Percentiles rank a stretch among this genome's conserved stretches.
Conservation (phyloP, 2,888 invertebrate genomes). For the Diloba caeruleocephala region DNA sequence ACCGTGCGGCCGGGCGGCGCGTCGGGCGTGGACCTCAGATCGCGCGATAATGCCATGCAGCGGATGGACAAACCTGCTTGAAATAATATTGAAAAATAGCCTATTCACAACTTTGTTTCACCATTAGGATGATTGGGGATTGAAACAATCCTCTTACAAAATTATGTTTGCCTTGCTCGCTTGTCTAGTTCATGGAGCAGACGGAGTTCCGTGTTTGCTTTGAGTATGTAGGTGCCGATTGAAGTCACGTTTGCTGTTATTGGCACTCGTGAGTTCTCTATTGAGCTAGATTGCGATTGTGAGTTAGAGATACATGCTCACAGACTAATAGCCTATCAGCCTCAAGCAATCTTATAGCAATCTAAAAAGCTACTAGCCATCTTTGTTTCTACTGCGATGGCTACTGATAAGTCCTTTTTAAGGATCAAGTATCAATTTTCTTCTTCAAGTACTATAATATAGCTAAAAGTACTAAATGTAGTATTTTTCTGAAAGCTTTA, state of each 20-base stretch:
- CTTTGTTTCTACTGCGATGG: not conserved
- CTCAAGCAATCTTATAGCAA: constrained; percentile 38
- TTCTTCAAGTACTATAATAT: too few relatives aligned
- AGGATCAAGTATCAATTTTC: too few relatives aligned
- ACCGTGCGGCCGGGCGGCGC: constrained; percentile 66
- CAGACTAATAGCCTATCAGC: constrained; percentile 42
- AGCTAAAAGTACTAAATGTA: too few relatives aligned
- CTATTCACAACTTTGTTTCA: constrained; percentile 62
- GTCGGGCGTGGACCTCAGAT: constrained; percentile 63
- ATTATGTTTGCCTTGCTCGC: constrained; percentile 26
- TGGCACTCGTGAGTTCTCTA: constrained; percentile 51
- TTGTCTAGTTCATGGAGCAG: constrained; percentile 34
- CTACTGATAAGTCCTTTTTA: constrained; percentile 12
- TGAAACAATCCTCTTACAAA: constrained; percentile 50
- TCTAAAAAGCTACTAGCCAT: constrained; percentile 15
- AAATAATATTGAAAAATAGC: constrained; percentile 75
- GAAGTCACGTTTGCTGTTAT: constrained; percentile 52
- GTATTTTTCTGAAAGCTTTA: too few relatives aligned
- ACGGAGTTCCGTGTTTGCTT: constrained; percentile 27
- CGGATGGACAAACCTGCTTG: constrained; percentile 60
- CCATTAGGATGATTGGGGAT: constrained; percentile 56
- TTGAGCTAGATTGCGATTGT: constrained; percentile 43
- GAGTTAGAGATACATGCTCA: constrained; percentile 7
- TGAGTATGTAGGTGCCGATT: constrained; percentile 36
- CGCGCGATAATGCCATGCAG: constrained; percentile 72